A percentile compares a stretch with the other conserved stretches of the same genome.
These are phyloP conservation scores for Cyanistes caeruleus DNA, from an alignment of 2,113 vertebrate species.

Conservation along the genomic window DNA sequence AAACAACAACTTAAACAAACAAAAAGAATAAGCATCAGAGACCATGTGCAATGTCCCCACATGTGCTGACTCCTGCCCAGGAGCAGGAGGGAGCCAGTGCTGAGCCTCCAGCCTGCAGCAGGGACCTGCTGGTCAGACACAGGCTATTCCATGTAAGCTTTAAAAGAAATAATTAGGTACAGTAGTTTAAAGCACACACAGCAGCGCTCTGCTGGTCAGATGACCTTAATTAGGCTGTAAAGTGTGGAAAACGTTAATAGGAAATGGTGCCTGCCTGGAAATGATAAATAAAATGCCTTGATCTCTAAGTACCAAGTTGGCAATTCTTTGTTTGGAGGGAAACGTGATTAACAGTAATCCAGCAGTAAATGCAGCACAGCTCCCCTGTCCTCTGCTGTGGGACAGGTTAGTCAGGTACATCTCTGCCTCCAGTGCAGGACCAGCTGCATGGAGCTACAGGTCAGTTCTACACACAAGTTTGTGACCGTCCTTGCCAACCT, in stretches of 20 bases:
- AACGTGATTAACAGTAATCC: not conserved
- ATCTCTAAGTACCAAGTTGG: constrained; percentile 18
- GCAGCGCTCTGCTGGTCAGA: not conserved
- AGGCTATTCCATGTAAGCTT: not conserved
- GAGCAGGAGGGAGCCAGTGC: not conserved
- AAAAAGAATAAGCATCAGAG: not conserved
- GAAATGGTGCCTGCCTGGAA: constrained; percentile 12
- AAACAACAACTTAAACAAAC: not conserved
- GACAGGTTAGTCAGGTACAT: not conserved
- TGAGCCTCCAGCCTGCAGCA: not conserved
- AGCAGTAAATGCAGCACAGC: not conserved
- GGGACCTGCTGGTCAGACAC: not conserved
- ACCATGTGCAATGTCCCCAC: not conserved
- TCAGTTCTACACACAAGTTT: rapidly evolving
- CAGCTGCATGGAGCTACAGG: not conserved
- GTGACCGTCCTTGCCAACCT: not conserved
- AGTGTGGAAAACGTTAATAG: constrained; percentile 29
- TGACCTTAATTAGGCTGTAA: constrained; percentile 65
- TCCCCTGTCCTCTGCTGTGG: not conserved
- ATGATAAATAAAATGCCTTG: constrained; percentile 48
- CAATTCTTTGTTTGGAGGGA: not conserved
- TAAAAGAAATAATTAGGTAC: not conserved
- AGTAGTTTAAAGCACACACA: constrained; percentile 16
- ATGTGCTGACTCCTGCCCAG: not conserved
- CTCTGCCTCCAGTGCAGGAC: not conserved